phyloP scores from a whole-genome alignment of 2,888 invertebrate species.

The Parnassius glacialis region DNA sequence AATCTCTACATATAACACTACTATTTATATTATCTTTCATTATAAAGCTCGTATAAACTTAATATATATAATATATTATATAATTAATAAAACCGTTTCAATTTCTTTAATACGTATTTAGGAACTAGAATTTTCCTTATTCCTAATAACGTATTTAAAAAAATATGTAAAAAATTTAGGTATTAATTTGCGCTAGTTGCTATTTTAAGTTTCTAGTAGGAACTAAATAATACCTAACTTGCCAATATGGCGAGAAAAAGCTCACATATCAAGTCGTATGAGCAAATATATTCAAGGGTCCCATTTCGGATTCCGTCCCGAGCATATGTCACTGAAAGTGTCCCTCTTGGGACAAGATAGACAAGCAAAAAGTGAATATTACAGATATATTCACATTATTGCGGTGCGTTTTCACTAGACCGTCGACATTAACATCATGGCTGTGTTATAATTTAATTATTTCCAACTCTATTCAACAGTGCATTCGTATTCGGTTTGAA shows the following conservation, averaged over 20 bases:
- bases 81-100: too few relatives aligned
- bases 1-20: too few relatives aligned
- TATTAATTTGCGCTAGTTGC: too few relatives aligned
- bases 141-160: too few relatives aligned
- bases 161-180: too few relatives aligned
- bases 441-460: too few relatives aligned
- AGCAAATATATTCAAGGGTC: conserved; percentile 75
- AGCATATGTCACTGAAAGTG: conserved; percentile 75
- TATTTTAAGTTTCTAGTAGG: background rate
- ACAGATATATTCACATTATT: conserved; percentile 77
- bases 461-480: too few relatives aligned
- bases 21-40: too few relatives aligned
- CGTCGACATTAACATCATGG: background rate
- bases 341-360: conserved; percentile 60
- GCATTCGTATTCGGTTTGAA: background rate
- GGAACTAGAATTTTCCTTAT: too few relatives aligned
- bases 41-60: too few relatives aligned
- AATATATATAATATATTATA: too few relatives aligned
- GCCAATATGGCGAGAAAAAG: conserved; percentile 71
- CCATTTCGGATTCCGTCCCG: conserved; percentile 62
- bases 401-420: conserved; percentile 40
- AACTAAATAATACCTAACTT: conserved; percentile 34
- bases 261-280: conserved; percentile 61
- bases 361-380: conserved; percentile 76
- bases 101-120: background rate